Percentiles rank a stretch among this genome's conserved stretches.
phyloP scores from a whole-genome alignment of 2,888 invertebrate genomes.

The Cantharis flavilabris region DNA sequence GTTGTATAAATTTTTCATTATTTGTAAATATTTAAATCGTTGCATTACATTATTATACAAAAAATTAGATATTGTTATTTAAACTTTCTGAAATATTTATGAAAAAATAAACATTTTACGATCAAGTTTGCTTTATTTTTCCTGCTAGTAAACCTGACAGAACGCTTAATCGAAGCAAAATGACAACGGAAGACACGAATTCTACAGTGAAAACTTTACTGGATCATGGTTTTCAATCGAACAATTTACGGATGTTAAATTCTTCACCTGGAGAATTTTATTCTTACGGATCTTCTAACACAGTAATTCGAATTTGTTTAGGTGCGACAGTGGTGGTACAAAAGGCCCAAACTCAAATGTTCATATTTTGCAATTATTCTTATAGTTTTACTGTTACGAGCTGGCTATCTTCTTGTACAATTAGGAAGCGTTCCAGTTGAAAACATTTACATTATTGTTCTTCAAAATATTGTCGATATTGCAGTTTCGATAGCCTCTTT shows the following conservation, averaged over 20 bases:
- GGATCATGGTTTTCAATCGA: background rate
- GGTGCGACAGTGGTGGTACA: background rate
- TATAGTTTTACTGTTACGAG: constrained; percentile 43
- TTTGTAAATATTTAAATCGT: constrained; percentile 28
- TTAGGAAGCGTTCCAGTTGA: constrained; percentile 49
- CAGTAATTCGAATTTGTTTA: constrained; percentile 9
- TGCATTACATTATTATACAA: constrained; percentile 19
- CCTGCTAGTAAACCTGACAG: background rate
- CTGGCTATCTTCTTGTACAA: constrained; percentile 49
- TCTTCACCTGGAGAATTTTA: background rate
- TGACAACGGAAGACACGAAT: background rate
- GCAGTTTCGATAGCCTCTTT: constrained; percentile 45
- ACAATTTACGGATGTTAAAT: background rate
- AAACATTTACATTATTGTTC: constrained; percentile 48
- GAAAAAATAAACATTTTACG: constrained; percentile 23
- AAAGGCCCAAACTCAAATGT: background rate
- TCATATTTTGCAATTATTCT: background rate
- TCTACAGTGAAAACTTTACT: background rate
- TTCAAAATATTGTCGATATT: constrained; percentile 52
- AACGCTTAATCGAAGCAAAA: background rate
- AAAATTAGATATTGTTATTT: constrained; percentile 26
- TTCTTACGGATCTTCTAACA: constrained; percentile 3
- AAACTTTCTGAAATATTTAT: constrained; percentile 31
- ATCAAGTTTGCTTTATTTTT: constrained; percentile 13
- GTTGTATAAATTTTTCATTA: constrained; percentile 20